Evolutionary conservation across 35 echinoderm and acorn worm genomes (phyloP).

Genomic region (Heliocidaris erythrogramma): DNA sequence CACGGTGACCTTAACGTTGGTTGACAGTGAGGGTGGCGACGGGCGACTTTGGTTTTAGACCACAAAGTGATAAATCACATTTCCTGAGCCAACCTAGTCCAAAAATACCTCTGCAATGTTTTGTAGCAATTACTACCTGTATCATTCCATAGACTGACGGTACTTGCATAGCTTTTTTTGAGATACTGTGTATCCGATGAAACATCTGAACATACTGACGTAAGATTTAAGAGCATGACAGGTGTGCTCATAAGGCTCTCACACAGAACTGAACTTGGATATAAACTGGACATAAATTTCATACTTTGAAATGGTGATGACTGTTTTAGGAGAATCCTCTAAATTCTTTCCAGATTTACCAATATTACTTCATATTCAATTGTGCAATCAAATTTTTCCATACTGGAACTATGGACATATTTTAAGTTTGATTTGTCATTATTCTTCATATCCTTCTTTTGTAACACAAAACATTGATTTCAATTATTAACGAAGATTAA

Average conservation of each 20-base stretch:
- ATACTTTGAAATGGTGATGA: background rate
- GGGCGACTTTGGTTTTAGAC: background rate
- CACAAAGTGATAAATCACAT: background rate
- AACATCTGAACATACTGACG: background rate
- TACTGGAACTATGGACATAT: no score
- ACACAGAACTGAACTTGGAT: background rate
- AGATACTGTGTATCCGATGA: background rate
- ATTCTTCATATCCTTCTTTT: no score
- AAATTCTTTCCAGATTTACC: background rate
- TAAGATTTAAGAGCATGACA: conserved; percentile 9
- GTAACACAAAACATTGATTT: no score
- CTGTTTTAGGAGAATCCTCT: background rate
- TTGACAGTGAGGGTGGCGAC: background rate
- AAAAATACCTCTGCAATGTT: background rate
- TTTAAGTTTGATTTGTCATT: no score
- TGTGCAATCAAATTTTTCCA: no score
- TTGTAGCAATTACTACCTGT: background rate
- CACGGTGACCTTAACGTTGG: background rate
- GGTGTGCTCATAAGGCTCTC: background rate
- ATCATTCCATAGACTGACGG: background rate
- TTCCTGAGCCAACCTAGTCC: background rate
- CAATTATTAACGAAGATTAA: no score
- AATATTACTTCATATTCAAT: background rate
- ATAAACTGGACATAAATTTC: conserved; percentile 17
- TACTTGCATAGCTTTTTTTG: background rate